Evolutionary conservation across 2,797 vertebrate species (phyloP), one percentile per base, ranked within the genome.

Genomic region (Potorous gilbertii): DNA sequence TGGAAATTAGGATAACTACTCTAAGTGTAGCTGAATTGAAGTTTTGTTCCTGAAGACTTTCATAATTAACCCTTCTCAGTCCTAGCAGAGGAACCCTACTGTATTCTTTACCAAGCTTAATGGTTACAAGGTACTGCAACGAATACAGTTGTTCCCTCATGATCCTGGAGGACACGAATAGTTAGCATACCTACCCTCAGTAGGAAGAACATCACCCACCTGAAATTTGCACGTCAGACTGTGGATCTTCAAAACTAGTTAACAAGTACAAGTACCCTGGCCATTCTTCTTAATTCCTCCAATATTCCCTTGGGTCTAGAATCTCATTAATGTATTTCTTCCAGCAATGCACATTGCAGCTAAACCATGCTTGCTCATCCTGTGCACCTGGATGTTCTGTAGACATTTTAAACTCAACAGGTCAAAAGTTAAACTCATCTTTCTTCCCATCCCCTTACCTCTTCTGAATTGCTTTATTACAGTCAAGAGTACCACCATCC

Each of bases 21-120:
- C 91, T 92, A 66, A 91, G 57, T 96, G 90, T 21, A 91, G 2
- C 74, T 90, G 2, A 94, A 34, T 95, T 96, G 92, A 94, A 92
- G 56, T 92, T 96, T 56, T 96, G 13, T 93, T 54, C 34, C 95
- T 27, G 93, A 28, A 16, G 6, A 62, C 28, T 14, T 90, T 21
- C 94, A 46, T 95, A 92, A 56, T 18, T 52, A 89, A 93, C 31
- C 34, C 55, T 93, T 92, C 94, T 94, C 91, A 91, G 74, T 93
- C 14, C 3, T 31, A 46, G 21, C 24, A 50, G 31, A 9, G 24
- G 21, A 27, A 28, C 27, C 40, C 21, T 50, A 46, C 18, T 10
- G 11, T 81, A 46, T 46, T 8, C 8, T 34, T 81, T 81, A 21
- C n/a, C 66, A 8, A 81, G 21, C 40, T 87, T 50, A 81, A 10